phyloP scores from a whole-genome alignment of 2,797 vertebrate species.

The Neosilurus hyrtlii region DNA sequence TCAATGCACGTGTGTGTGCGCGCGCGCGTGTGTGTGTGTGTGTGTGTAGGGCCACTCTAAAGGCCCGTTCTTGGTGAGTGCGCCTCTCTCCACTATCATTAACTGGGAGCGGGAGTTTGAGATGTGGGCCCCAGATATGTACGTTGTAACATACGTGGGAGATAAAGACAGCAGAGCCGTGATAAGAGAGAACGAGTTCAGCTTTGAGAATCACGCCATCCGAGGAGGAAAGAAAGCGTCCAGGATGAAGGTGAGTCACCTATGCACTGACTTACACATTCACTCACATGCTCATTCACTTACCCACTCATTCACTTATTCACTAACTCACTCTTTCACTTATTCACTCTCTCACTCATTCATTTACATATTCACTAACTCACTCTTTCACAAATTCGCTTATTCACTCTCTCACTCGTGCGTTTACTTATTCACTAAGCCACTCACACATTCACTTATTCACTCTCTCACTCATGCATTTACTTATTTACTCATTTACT shows the following conservation, averaged over 20 bases:
- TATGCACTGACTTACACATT: no score
- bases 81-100: slow-evolving; percentile 96
- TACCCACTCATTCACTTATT: no score
- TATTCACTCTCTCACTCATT: no score
- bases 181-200: slow-evolving; percentile 97
- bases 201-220: slow-evolving; percentile 95
- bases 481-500: no score
- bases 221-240: slow-evolving; percentile 95
- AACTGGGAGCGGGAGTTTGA: slow-evolving; percentile 99
- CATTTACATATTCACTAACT: no score
- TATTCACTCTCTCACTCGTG: no score
- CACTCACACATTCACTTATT: neutral
- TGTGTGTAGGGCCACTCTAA: slow-evolving; percentile 91
- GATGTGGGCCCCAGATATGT: slow-evolving; percentile 99
- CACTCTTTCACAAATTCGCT: no score
- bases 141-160: slow-evolving; percentile 94
- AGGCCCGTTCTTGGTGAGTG: slow-evolving; percentile 95
- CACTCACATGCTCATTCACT: neutral
- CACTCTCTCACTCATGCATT: neutral
- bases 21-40: slow-evolving; percentile 10
- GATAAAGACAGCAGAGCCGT: slow-evolving; percentile 98
- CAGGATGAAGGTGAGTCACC: slow-evolving; percentile 88
- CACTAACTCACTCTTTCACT: no score
- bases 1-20: neutral
- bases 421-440: no score